phyloP scores from a whole-genome alignment of 37 sponge, comb jelly and placozoan genomes.

The Aplysina aerophoba region DNA sequence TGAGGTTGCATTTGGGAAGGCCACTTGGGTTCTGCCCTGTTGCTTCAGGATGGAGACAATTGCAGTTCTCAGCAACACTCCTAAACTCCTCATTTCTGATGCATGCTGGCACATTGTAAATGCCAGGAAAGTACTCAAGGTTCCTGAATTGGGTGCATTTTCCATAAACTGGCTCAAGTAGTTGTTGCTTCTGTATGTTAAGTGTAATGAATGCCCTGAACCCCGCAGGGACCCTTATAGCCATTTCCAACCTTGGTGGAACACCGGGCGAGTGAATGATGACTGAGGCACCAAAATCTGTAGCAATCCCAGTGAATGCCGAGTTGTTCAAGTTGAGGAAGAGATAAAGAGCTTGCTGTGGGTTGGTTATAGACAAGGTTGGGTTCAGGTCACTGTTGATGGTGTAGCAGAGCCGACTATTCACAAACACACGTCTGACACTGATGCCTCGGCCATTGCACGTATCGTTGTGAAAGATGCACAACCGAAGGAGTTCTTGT shows the following conservation, averaged over 20 bases:
- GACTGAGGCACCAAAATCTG: constrained; percentile 14
- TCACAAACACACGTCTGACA: background rate
- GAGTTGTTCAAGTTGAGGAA: background rate
- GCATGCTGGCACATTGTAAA: background rate
- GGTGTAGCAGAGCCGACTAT: background rate
- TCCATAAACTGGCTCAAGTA: constrained; percentile 22
- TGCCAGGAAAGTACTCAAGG: background rate
- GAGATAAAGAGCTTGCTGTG: background rate
- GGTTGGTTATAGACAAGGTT: background rate
- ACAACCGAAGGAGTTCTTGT: background rate
- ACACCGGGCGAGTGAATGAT: background rate
- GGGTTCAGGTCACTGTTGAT: background rate
- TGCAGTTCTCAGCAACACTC: background rate
- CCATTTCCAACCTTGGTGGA: background rate
- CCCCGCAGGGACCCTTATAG: background rate
- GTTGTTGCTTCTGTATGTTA: background rate
- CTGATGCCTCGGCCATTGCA: background rate
- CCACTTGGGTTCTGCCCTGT: background rate
- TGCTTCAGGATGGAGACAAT: background rate
- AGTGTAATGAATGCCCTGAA: background rate
- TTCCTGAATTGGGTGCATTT: background rate
- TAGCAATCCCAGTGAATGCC: background rate
- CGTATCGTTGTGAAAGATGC: background rate
- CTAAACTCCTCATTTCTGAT: background rate
- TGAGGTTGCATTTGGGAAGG: background rate